These are phyloP conservation scores for Drosophila ficusphila DNA, from an alignment of 1,140 invertebrate species.

Conservation along the genomic window DNA sequence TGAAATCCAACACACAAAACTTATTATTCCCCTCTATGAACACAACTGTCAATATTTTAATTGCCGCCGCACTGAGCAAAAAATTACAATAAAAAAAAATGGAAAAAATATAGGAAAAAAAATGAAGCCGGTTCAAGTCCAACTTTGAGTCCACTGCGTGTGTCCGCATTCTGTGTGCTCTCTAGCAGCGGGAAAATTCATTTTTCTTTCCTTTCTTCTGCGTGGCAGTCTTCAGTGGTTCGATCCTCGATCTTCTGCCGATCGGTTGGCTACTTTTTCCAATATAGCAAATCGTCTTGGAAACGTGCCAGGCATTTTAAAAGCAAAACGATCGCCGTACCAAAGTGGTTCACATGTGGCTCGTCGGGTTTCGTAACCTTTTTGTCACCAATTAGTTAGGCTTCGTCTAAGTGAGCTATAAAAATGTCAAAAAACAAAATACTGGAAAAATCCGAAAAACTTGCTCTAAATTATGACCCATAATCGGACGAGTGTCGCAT, in stretches of 20 bases:
- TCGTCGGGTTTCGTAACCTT: conserved; percentile 64
- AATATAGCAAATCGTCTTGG: conserved; percentile 71
- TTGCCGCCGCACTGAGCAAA: conserved; percentile 49
- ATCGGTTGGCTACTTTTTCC: conserved; percentile 65
- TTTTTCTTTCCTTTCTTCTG: conserved; percentile 51
- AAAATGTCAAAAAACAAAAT: conserved; percentile 71
- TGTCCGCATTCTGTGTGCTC: conserved; percentile 76
- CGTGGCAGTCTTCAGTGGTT: too few species aligned
- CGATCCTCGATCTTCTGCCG: conserved; percentile 25
- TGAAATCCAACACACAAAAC: conserved; percentile 46
- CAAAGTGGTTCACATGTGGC: conserved; percentile 48
- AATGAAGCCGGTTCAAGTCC: conserved; percentile 53
- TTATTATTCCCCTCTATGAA: conserved; percentile 71
- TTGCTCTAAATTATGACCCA: conserved; percentile 65
- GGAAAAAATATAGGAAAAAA: conserved; percentile 39
- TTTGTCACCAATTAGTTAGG: conserved; percentile 49
- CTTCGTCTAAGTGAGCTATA: conserved; percentile 70
- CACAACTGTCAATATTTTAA: conserved; percentile 82
- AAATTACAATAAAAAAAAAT: conserved; percentile 3
- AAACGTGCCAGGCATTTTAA: conserved; percentile 70
- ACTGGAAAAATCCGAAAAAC: conserved; percentile 50
- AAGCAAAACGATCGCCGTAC: conserved; percentile 46
- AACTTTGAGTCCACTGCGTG: conserved; percentile 62
- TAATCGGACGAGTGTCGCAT: conserved; percentile 60
- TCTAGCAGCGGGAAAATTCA: conserved; percentile 62